Conservation (phyloP, 2,797 vertebrate genomes). For the Helicolenus hilgendorfi region DNA sequence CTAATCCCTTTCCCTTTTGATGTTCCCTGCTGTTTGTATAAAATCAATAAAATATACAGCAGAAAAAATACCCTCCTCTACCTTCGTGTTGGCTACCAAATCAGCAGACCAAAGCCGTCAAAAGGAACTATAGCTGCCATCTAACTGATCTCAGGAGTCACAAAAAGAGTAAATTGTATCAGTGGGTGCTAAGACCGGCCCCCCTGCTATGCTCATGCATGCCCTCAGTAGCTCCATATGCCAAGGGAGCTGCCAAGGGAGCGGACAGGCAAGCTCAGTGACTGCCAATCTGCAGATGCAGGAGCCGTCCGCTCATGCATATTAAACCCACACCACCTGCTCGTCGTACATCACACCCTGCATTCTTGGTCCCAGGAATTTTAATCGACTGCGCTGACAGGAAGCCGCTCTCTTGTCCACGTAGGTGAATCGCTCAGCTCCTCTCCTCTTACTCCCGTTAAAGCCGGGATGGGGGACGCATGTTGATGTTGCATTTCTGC, state of each 20-base stretch:
- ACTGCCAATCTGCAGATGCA: conserved; percentile 87
- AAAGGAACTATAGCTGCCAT: conserved; percentile 16
- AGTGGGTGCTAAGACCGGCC: conserved; percentile 48
- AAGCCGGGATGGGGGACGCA: conserved; percentile 27
- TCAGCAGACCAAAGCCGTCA: conserved; percentile 47
- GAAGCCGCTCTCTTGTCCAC: conserved; percentile 72
- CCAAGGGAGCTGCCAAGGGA: conserved; percentile 80
- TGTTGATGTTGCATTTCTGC: conserved; percentile 65
- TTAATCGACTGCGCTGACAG: conserved; percentile 83
- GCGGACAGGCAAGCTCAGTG: conserved; percentile 80
- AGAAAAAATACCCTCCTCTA: conserved; percentile 18
- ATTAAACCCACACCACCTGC: conserved; percentile 87
- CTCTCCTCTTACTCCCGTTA: conserved; percentile 25
- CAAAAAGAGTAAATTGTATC: conserved; percentile 59
- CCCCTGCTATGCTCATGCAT: conserved; percentile 69
- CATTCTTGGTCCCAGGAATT: conserved; percentile 82
- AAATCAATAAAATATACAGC: conserved; percentile 77
- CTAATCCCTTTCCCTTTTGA: conserved; percentile 68
- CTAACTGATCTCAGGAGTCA: conserved; percentile 41
- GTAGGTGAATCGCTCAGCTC: conserved; percentile 71
- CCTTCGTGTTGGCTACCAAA: conserved; percentile 44
- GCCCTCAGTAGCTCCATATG: conserved; percentile 79
- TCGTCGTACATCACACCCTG: conserved; percentile 86
- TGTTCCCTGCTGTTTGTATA: conserved; percentile 69
- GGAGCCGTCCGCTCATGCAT: conserved; percentile 85